These are phyloP conservation scores for Leistus spinibarbis DNA, from an alignment of 2,888 invertebrate species.

Conservation along the genomic window DNA sequence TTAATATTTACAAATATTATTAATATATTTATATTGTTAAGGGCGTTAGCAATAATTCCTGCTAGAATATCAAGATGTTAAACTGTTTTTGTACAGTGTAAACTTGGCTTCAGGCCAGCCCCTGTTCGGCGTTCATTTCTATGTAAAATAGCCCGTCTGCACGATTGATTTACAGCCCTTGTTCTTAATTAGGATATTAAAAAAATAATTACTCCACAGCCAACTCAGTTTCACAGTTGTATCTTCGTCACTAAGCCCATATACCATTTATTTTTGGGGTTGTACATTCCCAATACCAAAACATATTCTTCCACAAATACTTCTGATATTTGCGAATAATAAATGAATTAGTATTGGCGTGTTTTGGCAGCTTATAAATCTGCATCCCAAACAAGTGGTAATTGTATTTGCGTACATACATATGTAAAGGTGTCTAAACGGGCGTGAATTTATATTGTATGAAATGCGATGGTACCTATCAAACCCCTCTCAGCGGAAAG, in stretches of 20 bases:
- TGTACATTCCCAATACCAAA: not conserved
- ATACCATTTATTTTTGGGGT: no score
- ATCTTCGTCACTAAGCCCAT: not conserved
- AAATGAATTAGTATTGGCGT: not conserved
- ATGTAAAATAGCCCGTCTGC: slow-evolving; percentile 38
- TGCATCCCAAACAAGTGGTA: not conserved
- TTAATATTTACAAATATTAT: no score
- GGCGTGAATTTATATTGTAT: not conserved
- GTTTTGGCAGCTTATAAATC: not conserved
- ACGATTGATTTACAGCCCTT: slow-evolving; percentile 50
- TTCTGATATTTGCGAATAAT: no score
- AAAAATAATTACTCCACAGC: slow-evolving; percentile 46
- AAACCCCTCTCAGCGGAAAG: not conserved
- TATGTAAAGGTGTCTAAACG: not conserved
- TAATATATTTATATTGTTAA: no score
- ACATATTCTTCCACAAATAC: not conserved
- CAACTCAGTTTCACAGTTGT: slow-evolving; percentile 12
- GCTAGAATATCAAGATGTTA: no score
- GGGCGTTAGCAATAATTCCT: no score
- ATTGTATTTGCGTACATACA: not conserved
- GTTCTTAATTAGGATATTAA: slow-evolving; percentile 53
- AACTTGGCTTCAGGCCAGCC: not conserved
- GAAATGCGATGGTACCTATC: not conserved
- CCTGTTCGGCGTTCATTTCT: slow-evolving; percentile 22
- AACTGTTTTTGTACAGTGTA: not conserved